Percentiles rank a stretch among this genome's conserved stretches.
Conservation (phyloP, 2,113 vertebrate genomes). For the Oryzias woworae region DNA sequence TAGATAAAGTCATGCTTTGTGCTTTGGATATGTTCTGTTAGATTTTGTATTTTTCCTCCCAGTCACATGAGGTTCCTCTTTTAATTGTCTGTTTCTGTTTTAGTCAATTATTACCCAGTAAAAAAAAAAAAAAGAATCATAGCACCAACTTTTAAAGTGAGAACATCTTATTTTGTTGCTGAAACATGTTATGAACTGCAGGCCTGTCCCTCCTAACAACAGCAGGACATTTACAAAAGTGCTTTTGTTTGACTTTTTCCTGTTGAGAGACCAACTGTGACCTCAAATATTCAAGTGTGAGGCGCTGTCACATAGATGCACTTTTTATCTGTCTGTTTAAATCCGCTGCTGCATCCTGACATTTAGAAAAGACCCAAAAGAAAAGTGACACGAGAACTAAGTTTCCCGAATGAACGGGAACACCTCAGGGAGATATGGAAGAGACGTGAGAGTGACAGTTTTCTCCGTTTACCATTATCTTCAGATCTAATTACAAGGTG, state of each 20-base stretch:
- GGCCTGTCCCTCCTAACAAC: constrained; percentile 31
- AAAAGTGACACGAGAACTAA: constrained; percentile 22
- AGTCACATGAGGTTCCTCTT: no score
- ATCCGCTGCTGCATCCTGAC: constrained; percentile 2
- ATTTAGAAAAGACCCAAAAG: not conserved
- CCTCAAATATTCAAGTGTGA: constrained; percentile 4
- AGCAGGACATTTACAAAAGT: constrained; percentile 15
- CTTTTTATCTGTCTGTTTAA: constrained; percentile 10
- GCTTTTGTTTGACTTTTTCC: constrained; percentile 52
- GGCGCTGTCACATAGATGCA: constrained; percentile 7
- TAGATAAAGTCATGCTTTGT: no score
- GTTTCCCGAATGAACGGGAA: not conserved
- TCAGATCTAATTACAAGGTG: constrained; percentile 73
- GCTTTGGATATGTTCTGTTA: no score
- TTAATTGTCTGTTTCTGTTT: no score
- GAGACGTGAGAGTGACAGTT: constrained; percentile 46
- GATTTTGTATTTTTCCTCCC: no score
- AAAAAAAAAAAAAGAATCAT: no score
- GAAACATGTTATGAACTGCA: no score
- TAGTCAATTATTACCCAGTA: no score
- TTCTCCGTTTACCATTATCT: constrained; percentile 54
- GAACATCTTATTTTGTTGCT: no score
- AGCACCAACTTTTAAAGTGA: no score
- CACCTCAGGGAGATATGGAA: not conserved
- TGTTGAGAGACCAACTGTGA: constrained; percentile 20